Base-by-base conservation (phyloP, 2,888 invertebrate species). In the Dryadula phaetusa region DNA sequence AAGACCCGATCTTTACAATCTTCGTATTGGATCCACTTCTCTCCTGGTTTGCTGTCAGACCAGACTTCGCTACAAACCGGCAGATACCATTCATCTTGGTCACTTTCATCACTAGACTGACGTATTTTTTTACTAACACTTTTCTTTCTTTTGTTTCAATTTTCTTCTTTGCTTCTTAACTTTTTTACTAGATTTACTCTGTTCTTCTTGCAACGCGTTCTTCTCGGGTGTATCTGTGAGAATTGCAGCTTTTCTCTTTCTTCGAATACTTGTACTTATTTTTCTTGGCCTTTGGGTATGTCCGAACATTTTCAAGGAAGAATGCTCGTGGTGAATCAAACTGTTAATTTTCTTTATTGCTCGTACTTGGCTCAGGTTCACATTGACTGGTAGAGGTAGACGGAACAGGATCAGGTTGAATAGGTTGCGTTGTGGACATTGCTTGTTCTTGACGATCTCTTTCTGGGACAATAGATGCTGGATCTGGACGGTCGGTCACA, bases 401-500 rank as follows among this genome's bases (percentile, higher is more conserved):
- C 12, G 12, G 42, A 42, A 42, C 42, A 12, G 42, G 14, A 60
- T 60, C 22, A 60, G 44, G 60, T 60, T 60, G 25, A 44, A 60
- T 25, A 60, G 16, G 42, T 42, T 42, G 42, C n/a, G 68, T 67
- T 40, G 32, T 69, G 64, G 69, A 66, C 63, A 64, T 72, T 53
- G 65, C 56, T 66, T 71, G 25, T 64, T 72, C 69, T 62, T 73
- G 71, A 69, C 65, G 66, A 71, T 72, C 69, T 71, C 44, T 72
- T 66, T 62, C 72, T n/a, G 34, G 66, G 53, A 49, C 52, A 54
- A 53, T 61, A 69, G 60, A 65, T 71, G 70, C 66, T 67, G 65
- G 62, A 47, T 67, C 65, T 66, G 71, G 72, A 67, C 75, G 70
- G 42, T 75, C 72, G 28, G 76, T 76, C 22, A 75, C 74, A 74